Evolutionary conservation across 2,888 invertebrate genomes (phyloP).

Genomic region (Tridacna crocea): DNA sequence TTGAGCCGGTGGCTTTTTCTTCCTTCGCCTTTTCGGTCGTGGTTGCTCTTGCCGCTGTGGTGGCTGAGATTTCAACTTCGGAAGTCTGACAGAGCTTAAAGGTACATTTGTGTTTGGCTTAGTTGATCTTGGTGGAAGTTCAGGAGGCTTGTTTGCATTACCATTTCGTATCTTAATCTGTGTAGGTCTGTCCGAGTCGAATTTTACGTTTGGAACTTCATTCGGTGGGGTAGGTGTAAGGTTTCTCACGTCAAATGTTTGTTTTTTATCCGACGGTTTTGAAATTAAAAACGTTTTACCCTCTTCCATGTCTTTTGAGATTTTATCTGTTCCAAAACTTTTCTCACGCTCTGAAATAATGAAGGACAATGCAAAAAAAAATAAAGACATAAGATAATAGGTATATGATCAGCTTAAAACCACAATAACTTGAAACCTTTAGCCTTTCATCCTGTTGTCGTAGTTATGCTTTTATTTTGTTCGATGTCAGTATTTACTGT

Average conservation of each 20-base stretch:
- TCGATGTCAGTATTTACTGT: no score
- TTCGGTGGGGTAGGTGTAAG: conserved; percentile 28
- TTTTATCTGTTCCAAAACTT: conserved; percentile 2
- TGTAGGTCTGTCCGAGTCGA: conserved; percentile 16
- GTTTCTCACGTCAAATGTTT: conserved; percentile 30
- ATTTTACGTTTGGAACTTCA: conserved; percentile 12
- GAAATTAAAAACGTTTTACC: conserved; percentile 27
- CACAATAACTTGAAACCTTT: no score
- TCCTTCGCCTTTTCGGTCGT: conserved; percentile 14
- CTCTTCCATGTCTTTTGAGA: conserved; percentile 37
- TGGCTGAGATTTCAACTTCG: conserved; percentile 39
- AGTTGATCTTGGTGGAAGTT: conserved; percentile 4
- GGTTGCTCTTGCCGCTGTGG: conserved; percentile 13
- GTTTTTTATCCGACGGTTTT: conserved; percentile 25
- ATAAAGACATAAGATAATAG: no score
- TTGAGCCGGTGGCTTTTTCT: conserved; percentile 14
- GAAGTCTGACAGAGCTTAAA: conserved; percentile 44
- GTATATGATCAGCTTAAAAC: no score
- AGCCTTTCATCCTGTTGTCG: no score
- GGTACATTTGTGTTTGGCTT: conserved; percentile 25
- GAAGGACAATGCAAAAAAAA: background rate
- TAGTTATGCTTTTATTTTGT: no score
- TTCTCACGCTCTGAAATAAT: conserved; percentile 10
- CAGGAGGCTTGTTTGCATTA: background rate
- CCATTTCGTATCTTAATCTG: background rate